Evolutionary conservation across 2,888 invertebrate genomes (phyloP).

Genomic region (Hofmannophila pseudospretella): DNA sequence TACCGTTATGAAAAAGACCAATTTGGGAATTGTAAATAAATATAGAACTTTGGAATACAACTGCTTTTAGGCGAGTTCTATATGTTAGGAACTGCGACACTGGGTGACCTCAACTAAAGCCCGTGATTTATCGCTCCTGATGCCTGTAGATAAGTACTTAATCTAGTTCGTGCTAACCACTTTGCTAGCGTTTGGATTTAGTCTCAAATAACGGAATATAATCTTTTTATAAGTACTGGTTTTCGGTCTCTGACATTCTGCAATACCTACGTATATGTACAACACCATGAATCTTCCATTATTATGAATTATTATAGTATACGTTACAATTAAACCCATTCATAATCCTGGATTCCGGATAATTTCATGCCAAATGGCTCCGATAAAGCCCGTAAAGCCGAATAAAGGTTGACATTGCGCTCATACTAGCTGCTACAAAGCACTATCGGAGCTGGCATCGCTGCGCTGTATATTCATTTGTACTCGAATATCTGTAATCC

Average conservation of each 20-base stretch:
- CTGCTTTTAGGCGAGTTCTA: neutral
- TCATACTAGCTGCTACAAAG: neutral
- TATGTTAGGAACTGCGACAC: neutral
- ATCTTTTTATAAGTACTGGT: too few species aligned
- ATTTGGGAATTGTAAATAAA: neutral
- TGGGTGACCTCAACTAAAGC: neutral
- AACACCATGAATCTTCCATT: too few species aligned
- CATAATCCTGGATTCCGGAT: too few species aligned
- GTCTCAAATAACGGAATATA: too few species aligned
- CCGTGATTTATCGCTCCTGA: neutral
- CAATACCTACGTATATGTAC: too few species aligned
- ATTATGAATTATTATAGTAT: too few species aligned
- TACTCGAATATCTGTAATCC: neutral
- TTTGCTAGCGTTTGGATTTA: too few species aligned
- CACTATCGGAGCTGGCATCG: neutral
- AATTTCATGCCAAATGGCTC: neutral
- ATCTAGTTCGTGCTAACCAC: too few species aligned
- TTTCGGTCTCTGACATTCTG: too few species aligned
- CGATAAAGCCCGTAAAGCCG: neutral
- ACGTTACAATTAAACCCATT: neutral
- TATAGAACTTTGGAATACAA: too few species aligned
- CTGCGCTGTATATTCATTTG: slow-evolving; percentile 1
- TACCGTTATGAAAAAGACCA: neutral
- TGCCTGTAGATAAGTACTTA: too few species aligned
- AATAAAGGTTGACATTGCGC: neutral